A percentile compares a stretch with the other conserved stretches of the same genome.
Conservation (phyloP, 2,888 invertebrate genomes). For the Lydus trimaculatus region DNA sequence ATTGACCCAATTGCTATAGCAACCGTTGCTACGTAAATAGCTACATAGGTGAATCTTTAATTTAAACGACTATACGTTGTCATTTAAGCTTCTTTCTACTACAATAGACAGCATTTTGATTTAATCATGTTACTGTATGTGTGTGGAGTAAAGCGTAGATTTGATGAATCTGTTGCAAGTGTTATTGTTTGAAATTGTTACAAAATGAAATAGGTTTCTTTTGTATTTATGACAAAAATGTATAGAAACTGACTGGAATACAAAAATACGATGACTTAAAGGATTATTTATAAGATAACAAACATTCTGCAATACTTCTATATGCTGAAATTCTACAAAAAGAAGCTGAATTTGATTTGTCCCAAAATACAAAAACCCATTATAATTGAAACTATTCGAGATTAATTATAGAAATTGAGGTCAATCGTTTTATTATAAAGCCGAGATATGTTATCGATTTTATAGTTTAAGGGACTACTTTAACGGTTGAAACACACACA, state of each 20-base stretch:
- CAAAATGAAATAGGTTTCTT: background rate
- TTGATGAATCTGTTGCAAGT: background rate
- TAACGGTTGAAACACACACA: too few species aligned
- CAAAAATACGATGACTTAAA: background rate
- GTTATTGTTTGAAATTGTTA: background rate
- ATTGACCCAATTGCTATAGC: constrained; percentile 12
- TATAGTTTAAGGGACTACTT: too few species aligned
- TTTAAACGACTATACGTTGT: background rate
- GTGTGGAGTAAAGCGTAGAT: background rate
- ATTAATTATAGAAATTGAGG: background rate
- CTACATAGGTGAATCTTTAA: background rate
- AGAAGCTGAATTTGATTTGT: too few species aligned
- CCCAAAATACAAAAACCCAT: too few species aligned
- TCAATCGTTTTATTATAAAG: too few species aligned
- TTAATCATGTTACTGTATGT: background rate
- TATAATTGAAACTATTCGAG: too few species aligned
- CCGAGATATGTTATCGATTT: background rate
- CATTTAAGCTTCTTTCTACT: background rate
- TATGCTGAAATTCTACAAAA: too few species aligned
- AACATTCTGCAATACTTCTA: too few species aligned
- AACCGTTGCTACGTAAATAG: constrained; percentile 6
- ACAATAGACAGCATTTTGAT: background rate
- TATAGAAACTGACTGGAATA: background rate
- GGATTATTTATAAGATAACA: background rate
- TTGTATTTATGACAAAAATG: too few species aligned